These are phyloP conservation scores for Trichacis sp. DNA, from an alignment of 2,888 invertebrate species.

Conservation along the genomic window DNA sequence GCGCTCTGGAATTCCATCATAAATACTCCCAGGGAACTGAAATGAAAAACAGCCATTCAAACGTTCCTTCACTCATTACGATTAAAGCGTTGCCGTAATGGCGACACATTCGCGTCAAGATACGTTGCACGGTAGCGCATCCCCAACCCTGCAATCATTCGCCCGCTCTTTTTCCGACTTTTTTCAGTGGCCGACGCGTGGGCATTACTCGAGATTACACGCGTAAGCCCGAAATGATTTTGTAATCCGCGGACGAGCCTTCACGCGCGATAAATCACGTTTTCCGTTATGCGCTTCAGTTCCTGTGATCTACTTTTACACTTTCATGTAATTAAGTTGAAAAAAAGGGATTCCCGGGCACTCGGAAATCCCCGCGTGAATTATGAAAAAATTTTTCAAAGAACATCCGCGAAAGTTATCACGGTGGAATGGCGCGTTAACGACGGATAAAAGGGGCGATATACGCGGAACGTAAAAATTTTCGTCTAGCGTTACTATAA, in stretches of 20 bases:
- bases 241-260: slow-evolving; percentile 38
- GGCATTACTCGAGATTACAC: slow-evolving; percentile 45
- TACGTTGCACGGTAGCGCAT: slow-evolving; percentile 21
- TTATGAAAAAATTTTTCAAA: too few relatives aligned
- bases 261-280: slow-evolving; percentile 43
- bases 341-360: too few relatives aligned
- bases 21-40: neutral
- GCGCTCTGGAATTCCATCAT: neutral
- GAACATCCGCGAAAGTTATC: neutral
- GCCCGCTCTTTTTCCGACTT: slow-evolving; percentile 31
- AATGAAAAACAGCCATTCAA: neutral
- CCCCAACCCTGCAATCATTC: slow-evolving; percentile 20
- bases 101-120: slow-evolving; percentile 5
- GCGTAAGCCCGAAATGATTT: slow-evolving; percentile 45
- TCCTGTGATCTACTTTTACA: neutral
- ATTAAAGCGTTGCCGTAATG: slow-evolving; percentile 25
- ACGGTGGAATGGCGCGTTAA: neutral
- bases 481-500: neutral
- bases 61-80: slow-evolving; percentile 15
- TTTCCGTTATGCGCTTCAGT: neutral
- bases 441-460: neutral
- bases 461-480: neutral
- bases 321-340: neutral
- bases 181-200: slow-evolving; percentile 36
- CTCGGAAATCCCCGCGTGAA: too few relatives aligned